Base-by-base conservation (phyloP, 2,797 vertebrate genomes). In the Typhlichthys eigenmanni region DNA sequence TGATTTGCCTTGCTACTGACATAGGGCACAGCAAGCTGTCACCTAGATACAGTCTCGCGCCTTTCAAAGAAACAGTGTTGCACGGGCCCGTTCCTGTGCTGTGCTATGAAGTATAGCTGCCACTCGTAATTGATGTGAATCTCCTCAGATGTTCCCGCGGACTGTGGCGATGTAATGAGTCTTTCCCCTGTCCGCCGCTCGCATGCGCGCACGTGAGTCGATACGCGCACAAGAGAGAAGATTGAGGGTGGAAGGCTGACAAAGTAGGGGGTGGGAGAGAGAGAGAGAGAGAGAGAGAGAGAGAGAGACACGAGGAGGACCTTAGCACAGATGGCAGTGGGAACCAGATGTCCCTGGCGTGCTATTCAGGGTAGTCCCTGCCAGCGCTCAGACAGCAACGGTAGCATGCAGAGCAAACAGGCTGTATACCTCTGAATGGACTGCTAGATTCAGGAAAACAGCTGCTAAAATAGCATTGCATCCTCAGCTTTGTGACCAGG, bases 321-420 rank as follows among this genome's bases (percentile, higher is more conserved):
- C 78, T 87, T 75, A 69, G 74, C 82, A 79, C 88, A 91, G 86
- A 91, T 92, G 89, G 89, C 75, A 72, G 62, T 79, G 81, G 83
- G 85, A 91, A 75, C 81, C 88, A 88, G 81, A 89, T 82, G 85
- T 92, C 89, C 85, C 83, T 1, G 54, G 85, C 90, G 89, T 82
- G 85, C 80, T 86, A 84, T 85, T 87, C 76, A 70, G 81, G 75
- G 76, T 80, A 77, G 82, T 85, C 76, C 82, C 76, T 85, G 85
- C 84, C 83, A 88, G 48, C 38, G 80, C 86, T 82, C 80, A 56
- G 74, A 85, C 69, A 68, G 71, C 78, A 82, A 85, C 82, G 85
- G 80, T 88, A 84, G 83, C 83, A 75, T 16, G 57, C 76, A 68
- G 78, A 86, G 85, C 80, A 85, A 85, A 83, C 71, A 80, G 74